Base-by-base conservation (phyloP, 2,113 vertebrate genomes). In the Zosterops lateralis region DNA sequence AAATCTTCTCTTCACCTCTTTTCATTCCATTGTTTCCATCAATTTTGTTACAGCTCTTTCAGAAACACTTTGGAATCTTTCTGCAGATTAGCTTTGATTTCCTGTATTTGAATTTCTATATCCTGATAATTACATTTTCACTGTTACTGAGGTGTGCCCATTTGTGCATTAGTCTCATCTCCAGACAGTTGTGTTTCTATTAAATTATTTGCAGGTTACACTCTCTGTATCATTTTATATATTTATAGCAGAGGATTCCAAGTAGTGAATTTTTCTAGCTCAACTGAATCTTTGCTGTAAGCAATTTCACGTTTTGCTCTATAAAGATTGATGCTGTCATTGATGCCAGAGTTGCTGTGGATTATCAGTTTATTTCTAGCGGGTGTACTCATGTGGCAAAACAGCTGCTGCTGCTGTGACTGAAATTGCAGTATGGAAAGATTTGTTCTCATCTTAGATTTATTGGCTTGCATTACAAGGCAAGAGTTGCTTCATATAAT, bases 321-420 rank as follows among this genome's bases (percentile, higher is more conserved):
- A 9, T 80, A 64, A 82, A 77, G 51, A 88, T 13, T 80, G 79
- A 83, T 80, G 79, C 64, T 86, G 47, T 93, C 88, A 83, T 61
- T 82, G 88, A 67, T 82, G 62, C 61, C 74, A 75, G 78, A 84
- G 67, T 47, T 79, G 50, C 84, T 77, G 48, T 79, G 82, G 62
- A 61, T 85, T 85, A 73, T 82, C 91, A 83, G 62, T 85, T 95
- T 90, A 73, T 85, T 94, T 79, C 95, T 70, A 64, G 31, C 0
- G 8, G 34, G 56, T 47, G 26, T 54, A 53, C 58, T 92, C 11
- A 42, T 53, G 38, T 89, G 78, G 61, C 74, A 90, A 76, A 91
- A 68, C 70, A 94, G 87, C 90, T 91, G 89, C 87, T 95, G 19
- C 81, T 79, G 62, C 1, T 7, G 36, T 9, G 36, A 47, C 58